Evolutionary conservation across 2,888 invertebrate species (phyloP).

Genomic region (Nephrotoma flavescens): DNA sequence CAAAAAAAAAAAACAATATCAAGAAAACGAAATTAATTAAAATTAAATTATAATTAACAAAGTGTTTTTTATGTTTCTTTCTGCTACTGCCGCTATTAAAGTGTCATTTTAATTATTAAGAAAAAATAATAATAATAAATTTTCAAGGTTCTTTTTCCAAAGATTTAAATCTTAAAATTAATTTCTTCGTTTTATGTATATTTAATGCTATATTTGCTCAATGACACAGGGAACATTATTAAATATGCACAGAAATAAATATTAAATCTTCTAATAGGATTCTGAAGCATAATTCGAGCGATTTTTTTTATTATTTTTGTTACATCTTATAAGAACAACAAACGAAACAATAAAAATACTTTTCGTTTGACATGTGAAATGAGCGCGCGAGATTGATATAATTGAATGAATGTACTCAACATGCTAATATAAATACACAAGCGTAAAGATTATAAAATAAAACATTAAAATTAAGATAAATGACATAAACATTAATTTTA

Average conservation of each 20-base stretch:
- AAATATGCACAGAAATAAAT: neutral
- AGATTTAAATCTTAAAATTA: neutral
- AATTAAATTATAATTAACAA: neutral
- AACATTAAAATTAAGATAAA: neutral
- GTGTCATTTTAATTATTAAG: neutral
- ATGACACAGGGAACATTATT: neutral
- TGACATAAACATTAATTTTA: neutral
- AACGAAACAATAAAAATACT: neutral
- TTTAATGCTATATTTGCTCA: neutral
- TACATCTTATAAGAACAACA: neutral
- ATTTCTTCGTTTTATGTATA: neutral
- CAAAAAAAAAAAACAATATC: neutral
- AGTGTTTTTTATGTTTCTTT: neutral
- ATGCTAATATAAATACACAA: neutral
- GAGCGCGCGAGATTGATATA: neutral
- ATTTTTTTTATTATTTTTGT: neutral
- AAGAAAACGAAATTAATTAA: neutral
- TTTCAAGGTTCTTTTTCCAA: neutral
- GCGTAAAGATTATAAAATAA: neutral
- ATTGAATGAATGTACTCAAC: neutral
- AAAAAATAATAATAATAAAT: neutral
- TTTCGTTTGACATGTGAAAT: neutral
- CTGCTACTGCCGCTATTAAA: neutral
- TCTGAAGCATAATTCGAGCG: neutral
- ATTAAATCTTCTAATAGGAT: neutral